Evolutionary conservation across 2,797 vertebrate genomes (phyloP).

Genomic region (Parotocinclus haroldoi): DNA sequence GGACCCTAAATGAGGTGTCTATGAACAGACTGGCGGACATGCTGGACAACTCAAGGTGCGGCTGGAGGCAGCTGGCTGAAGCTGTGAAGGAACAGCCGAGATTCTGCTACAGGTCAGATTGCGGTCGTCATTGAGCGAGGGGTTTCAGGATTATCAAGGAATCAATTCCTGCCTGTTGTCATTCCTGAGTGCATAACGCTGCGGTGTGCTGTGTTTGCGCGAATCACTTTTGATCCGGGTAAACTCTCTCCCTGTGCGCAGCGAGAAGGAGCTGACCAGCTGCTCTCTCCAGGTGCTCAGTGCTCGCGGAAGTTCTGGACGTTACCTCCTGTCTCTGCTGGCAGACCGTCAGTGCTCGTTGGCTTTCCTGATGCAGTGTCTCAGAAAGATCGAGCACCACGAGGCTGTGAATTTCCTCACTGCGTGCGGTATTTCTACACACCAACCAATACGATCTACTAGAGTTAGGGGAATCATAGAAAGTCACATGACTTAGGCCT

Average conservation of each 20-base stretch:
- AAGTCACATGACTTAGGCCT: too few relatives aligned
- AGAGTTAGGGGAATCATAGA: too few relatives aligned
- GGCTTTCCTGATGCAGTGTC: constrained; percentile 70
- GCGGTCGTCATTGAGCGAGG: too few relatives aligned
- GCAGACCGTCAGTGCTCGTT: constrained; percentile 71
- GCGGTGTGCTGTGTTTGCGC: too few relatives aligned
- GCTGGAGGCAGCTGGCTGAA: constrained; percentile 77
- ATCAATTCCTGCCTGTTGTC: too few relatives aligned
- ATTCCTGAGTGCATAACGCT: neutral
- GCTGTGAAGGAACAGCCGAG: constrained; percentile 61
- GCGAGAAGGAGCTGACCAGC: constrained; percentile 76
- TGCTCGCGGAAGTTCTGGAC: constrained; percentile 72
- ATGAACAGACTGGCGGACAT: constrained; percentile 66
- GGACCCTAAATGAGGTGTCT: constrained; percentile 54
- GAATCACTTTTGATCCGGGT: too few relatives aligned
- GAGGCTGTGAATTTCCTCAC: constrained; percentile 71
- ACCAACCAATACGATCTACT: neutral
- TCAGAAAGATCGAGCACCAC: constrained; percentile 74
- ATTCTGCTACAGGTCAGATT: constrained; percentile 75
- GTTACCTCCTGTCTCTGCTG: constrained; percentile 70
- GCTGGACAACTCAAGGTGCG: constrained; percentile 72
- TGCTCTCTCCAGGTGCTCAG: constrained; percentile 81
- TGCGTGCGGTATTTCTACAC: constrained; percentile 22
- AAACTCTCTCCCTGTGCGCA: constrained; percentile 42
- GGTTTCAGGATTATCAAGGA: too few relatives aligned